phyloP scores from a whole-genome alignment of 23 tunicate genomes.

The Styela clava region DNA sequence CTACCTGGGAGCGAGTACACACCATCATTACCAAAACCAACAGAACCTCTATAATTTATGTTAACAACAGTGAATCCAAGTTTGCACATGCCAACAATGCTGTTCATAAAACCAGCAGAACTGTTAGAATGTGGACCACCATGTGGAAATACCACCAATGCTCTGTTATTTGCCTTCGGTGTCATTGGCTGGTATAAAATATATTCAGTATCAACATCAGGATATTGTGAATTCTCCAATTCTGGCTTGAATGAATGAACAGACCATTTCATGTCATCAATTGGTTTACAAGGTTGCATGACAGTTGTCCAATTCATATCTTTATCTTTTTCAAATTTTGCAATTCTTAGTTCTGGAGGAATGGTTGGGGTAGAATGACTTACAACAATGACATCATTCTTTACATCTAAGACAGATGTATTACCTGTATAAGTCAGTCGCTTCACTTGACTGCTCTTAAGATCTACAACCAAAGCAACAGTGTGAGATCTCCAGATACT shows the following conservation, averaged over 20 bases:
- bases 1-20: slow-evolving; percentile 45
- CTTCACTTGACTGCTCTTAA: slow-evolving; percentile 35
- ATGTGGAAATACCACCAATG: slow-evolving; percentile 71
- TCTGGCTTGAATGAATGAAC: slow-evolving; percentile 39
- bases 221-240: slow-evolving; percentile 35
- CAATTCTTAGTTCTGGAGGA: slow-evolving; percentile 34
- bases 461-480: slow-evolving; percentile 26
- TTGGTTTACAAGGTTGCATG: slow-evolving; percentile 13
- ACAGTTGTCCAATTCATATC: slow-evolving; percentile 37
- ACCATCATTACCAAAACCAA: slow-evolving; percentile 74
- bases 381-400: slow-evolving; percentile 48
- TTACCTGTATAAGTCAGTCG: slow-evolving; percentile 31
- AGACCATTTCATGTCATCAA: slow-evolving; percentile 35
- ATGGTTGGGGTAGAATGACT: slow-evolving; percentile 51
- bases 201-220: slow-evolving; percentile 49
- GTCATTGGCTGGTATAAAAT: slow-evolving; percentile 46
- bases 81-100: slow-evolving; percentile 27
- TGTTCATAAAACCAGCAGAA: slow-evolving; percentile 31
- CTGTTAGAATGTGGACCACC: slow-evolving; percentile 73
- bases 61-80: slow-evolving; percentile 64
- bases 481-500: slow-evolving; percentile 31
- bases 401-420: slow-evolving; percentile 33
- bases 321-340: not conserved
- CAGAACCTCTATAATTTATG: slow-evolving; percentile 76
- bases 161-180: not conserved